These are phyloP conservation scores for Luehdorfia chinensis DNA, from an alignment of 1,140 invertebrate species.

Conservation along the genomic window DNA sequence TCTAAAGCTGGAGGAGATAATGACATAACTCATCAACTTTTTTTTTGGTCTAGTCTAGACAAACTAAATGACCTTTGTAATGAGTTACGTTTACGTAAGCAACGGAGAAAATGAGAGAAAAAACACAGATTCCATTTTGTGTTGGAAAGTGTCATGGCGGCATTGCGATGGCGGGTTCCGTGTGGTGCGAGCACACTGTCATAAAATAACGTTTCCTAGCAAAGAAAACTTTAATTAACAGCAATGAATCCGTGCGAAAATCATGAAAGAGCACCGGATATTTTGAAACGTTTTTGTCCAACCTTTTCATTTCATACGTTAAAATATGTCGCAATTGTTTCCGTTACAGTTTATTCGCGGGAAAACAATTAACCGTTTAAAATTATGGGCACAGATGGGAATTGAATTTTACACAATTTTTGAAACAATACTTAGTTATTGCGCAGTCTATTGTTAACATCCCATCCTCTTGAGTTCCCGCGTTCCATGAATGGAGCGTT, in stretches of 20 bases:
- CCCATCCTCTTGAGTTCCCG: too few relatives aligned
- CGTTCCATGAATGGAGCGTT: neutral
- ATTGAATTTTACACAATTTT: conserved; percentile 11
- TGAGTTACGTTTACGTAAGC: neutral
- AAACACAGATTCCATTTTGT: conserved; percentile 23
- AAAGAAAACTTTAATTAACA: neutral
- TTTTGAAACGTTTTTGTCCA: too few relatives aligned
- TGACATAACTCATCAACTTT: too few relatives aligned
- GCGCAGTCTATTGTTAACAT: conserved; percentile 2
- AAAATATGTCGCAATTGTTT: neutral
- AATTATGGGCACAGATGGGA: neutral
- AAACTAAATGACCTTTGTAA: conserved; percentile 1
- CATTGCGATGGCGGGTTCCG: neutral
- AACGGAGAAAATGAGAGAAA: conserved; percentile 35
- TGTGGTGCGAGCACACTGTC: neutral
- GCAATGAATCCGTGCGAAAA: conserved; percentile 14
- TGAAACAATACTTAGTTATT: neutral
- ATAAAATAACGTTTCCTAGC: conserved; percentile 1
- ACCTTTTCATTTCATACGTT: neutral
- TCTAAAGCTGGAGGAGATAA: too few relatives aligned
- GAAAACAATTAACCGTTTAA: conserved; percentile 4
- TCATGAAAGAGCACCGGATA: too few relatives aligned
- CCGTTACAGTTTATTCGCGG: neutral
- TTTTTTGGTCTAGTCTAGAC: too few relatives aligned
- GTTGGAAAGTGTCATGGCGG: conserved; percentile 44